Evolutionary conservation across 2,797 vertebrate genomes (phyloP), one percentile per base, ranked within the genome.

Genomic region (Brachyrhaphis roseni): DNA sequence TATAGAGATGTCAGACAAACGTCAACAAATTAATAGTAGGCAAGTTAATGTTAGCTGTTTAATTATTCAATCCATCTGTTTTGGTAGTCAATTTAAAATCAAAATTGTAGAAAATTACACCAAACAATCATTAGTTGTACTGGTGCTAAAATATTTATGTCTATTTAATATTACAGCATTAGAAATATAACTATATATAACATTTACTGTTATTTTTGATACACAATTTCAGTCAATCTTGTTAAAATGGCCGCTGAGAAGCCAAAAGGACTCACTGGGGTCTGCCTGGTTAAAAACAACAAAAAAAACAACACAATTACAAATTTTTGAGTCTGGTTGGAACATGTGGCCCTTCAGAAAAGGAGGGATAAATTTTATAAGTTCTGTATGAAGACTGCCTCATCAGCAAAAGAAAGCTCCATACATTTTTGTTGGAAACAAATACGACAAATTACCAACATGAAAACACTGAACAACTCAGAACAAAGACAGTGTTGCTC

Each of bases 281-380:
- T 76, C 34, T 23, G 49, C 26, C 3, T 68, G 0, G 59, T 15
- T 76, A 79, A 72, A 81, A 87, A 76, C 15, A 18, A 66, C 79
- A 87, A 75, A 20, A 18, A 49, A 49, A 11, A 41, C 7, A 18
- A 46, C 80, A 78, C 45, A 47, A 49, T 78, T 87, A 90, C 78
- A 78, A 80, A 90, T 80, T 83, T 36, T 77, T 34, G 16, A 72
- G 77, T 26, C 23, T 1, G 93, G 94, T 82, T 90, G 93, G 95
- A 95, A 95, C 88, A 75, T 57, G 72, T 10, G 13, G 77, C 84
- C 84, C 93, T 94, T 28, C 49, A 77, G 62, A 80, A 55, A 66
- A 7, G 4, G 6, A 18, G 51, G 8, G 23, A 53, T 26, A 26
- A 1, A 53, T 53, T 53, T 10, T 10, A 81, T 1, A 1, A 12